Percentiles rank a stretch among this genome's conserved stretches.
Evolutionary conservation across 2,888 invertebrate species (phyloP).

Genomic region (Caenorhabditis sp.): DNA sequence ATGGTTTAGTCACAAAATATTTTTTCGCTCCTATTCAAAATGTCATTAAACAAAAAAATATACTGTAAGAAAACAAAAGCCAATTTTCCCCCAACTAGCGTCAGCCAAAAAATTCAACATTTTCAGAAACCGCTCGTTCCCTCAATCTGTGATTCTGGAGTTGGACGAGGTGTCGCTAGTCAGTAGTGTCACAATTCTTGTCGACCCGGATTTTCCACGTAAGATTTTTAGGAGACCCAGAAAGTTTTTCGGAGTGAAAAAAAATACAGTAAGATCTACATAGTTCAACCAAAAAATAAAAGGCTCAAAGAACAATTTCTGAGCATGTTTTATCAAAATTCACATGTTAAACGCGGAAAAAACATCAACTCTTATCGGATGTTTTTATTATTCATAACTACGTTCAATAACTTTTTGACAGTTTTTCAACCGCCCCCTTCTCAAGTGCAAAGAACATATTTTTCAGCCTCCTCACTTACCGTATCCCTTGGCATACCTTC

Average conservation of each 20-base stretch:
- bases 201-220: constrained; percentile 42
- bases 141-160: constrained; percentile 1
- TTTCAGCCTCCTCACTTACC: constrained; percentile 45
- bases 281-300: not conserved
- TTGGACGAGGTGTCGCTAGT: constrained; percentile 15
- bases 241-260: not conserved
- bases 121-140: constrained; percentile 5
- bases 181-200: constrained; percentile 33
- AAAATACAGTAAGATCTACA: not conserved
- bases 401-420: not conserved
- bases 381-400: no score
- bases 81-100: no score
- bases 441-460: no score
- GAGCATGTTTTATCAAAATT: no score
- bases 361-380: not conserved
- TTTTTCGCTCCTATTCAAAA: no score
- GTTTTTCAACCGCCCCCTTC: not conserved
- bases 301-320: no score
- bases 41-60: no score
- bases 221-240: no score
- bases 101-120: no score
- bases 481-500: constrained; percentile 46
- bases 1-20: no score
- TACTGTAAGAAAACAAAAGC: no score
- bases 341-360: no score